Conservation (phyloP, 2,113 vertebrate genomes). For the Xenus cinereus region DNA sequence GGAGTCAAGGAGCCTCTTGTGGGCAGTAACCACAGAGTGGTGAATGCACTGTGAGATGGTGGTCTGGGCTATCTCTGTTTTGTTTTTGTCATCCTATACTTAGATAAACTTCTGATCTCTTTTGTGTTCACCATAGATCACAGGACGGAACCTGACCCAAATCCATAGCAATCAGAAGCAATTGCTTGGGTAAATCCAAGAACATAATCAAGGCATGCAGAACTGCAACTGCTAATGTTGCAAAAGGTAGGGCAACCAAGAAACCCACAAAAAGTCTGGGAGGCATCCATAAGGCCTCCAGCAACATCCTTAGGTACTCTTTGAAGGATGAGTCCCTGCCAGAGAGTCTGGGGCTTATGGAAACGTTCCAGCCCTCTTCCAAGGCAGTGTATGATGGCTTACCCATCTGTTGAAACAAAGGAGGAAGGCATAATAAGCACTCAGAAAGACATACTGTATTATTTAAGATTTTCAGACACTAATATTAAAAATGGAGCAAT, state of each 20-base stretch:
- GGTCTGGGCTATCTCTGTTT: neutral
- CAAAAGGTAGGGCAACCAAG: neutral
- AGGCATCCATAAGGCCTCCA: neutral
- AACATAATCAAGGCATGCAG: neutral
- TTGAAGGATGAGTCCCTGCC: neutral
- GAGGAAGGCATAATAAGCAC: neutral
- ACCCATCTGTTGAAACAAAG: neutral
- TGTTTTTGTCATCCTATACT: neutral
- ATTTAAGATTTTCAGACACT: neutral
- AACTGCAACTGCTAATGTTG: fast-evolving
- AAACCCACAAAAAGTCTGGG: neutral
- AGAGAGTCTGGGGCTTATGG: neutral
- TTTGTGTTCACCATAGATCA: neutral
- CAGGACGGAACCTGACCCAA: neutral
- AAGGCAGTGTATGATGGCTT: fast-evolving
- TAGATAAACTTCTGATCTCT: neutral
- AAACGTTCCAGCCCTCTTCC: neutral
- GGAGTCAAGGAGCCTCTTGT: neutral
- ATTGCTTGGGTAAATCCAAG: neutral
- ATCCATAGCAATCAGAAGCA: neutral
- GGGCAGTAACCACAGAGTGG: neutral
- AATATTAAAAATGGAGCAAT: neutral
- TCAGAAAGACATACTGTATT: neutral
- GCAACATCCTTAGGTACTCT: neutral
- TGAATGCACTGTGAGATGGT: neutral